Evolutionary conservation across 2,888 invertebrate species (phyloP).

Genomic region (Hirtodrosophila confusa): DNA sequence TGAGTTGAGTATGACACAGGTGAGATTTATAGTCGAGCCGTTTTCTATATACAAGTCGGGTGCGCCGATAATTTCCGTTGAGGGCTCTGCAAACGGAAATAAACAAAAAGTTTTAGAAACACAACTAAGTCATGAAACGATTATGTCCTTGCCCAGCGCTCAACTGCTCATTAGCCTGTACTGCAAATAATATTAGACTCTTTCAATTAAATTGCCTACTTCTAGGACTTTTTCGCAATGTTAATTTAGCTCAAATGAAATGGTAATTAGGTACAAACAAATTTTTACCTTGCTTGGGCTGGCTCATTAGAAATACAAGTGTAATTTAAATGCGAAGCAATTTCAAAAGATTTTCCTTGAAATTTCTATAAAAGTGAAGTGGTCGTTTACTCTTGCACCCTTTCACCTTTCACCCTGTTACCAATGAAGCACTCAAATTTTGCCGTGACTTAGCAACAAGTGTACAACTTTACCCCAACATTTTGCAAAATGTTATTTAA

Average conservation of each 20-base stretch:
- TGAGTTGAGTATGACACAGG: conserved; percentile 95
- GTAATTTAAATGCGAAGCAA: conserved; percentile 54
- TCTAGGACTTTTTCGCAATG: conserved; percentile 8
- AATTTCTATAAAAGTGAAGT: conserved; percentile 35
- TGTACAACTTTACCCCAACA: conserved; percentile 16
- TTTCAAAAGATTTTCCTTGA: conserved; percentile 47
- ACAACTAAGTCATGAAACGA: background rate
- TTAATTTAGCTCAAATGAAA: conserved; percentile 44
- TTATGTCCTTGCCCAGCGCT: background rate
- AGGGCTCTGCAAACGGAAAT: conserved; percentile 90
- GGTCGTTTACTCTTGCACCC: conserved; percentile 4
- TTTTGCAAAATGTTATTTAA: conserved; percentile 28
- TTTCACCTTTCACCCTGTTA: background rate
- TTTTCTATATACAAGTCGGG: conserved; percentile 96
- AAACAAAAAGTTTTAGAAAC: conserved; percentile 4
- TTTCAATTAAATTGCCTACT: conserved; percentile 18
- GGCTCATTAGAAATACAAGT: conserved; percentile 51
- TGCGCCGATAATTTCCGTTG: conserved; percentile 95
- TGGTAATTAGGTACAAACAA: conserved; percentile 48
- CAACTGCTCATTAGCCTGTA: conserved; percentile 1
- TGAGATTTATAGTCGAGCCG: conserved; percentile 96
- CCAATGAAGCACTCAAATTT: conserved; percentile 16
- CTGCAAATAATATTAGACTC: conserved; percentile 1
- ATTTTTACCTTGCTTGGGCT: conserved; percentile 16
- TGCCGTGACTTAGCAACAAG: conserved; percentile 40